Evolutionary conservation across 2,888 invertebrate species (phyloP).

Genomic region (Germaria angustata): DNA sequence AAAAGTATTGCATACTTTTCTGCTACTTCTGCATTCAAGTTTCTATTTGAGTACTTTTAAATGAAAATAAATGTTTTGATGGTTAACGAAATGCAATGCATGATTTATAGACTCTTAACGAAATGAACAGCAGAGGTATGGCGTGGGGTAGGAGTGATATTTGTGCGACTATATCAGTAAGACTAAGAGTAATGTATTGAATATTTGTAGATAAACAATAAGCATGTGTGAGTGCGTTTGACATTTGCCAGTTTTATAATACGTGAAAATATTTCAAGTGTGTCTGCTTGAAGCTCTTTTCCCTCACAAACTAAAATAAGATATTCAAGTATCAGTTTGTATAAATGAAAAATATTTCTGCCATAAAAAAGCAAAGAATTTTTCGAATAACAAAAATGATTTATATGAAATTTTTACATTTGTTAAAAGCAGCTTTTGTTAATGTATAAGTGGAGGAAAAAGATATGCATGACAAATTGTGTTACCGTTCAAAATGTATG

Average conservation of each 20-base stretch:
- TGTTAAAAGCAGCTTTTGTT: slow-evolving; percentile 57
- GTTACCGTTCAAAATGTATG: slow-evolving; percentile 40
- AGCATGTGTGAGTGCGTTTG: slow-evolving; percentile 68
- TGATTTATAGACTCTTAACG: slow-evolving; percentile 67
- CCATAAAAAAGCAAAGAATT: slow-evolving; percentile 27
- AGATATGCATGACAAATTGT: slow-evolving; percentile 68
- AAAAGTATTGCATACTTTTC: slow-evolving; percentile 46
- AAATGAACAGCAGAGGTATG: slow-evolving; percentile 34
- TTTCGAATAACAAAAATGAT: slow-evolving; percentile 62
- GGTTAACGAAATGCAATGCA: slow-evolving; percentile 67
- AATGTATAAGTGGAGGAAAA: neutral
- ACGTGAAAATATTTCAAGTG: slow-evolving; percentile 78
- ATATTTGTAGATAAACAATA: slow-evolving; percentile 58
- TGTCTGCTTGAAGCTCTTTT: slow-evolving; percentile 53
- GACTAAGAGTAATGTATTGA: slow-evolving; percentile 52
- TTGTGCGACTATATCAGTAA: neutral
- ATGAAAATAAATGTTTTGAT: slow-evolving; percentile 66
- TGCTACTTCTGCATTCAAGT: neutral
- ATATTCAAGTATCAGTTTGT: slow-evolving; percentile 52
- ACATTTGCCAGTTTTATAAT: slow-evolving; percentile 75
- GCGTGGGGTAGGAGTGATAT: slow-evolving; percentile 19
- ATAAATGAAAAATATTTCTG: slow-evolving; percentile 39
- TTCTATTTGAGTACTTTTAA: slow-evolving; percentile 18
- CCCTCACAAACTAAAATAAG: slow-evolving; percentile 1
- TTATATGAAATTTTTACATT: slow-evolving; percentile 68